Percentiles rank a stretch among this genome's conserved stretches.
Conservation (phyloP, 2,888 invertebrate species). For the Caenorhabditis sp. region DNA sequence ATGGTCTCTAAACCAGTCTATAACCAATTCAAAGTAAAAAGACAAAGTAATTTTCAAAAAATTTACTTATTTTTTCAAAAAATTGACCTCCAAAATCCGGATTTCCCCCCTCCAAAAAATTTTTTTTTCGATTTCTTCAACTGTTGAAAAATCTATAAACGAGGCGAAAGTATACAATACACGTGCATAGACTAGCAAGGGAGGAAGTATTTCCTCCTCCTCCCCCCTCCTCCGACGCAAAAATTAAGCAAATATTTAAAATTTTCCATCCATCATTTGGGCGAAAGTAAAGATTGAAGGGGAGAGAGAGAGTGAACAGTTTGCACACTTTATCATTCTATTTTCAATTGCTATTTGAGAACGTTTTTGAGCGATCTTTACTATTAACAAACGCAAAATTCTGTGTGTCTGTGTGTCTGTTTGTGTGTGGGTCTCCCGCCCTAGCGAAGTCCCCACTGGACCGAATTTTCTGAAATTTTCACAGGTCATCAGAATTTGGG, state of each 20-base stretch:
- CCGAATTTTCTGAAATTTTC: no score
- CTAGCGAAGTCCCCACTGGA: no score
- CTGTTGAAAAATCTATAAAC: not conserved
- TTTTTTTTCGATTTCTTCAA: conserved; percentile 5
- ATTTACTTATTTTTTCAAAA: no score
- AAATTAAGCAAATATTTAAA: conserved; percentile 58
- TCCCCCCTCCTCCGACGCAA: not conserved
- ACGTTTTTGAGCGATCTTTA: no score
- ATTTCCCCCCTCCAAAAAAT: not conserved
- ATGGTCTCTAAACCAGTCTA: not conserved
- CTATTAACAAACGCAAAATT: no score
- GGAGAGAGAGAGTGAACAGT: conserved; percentile 12
- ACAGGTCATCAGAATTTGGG: no score
- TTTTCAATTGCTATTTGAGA: not conserved
- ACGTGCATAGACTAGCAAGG: not conserved
- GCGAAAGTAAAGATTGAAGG: not conserved
- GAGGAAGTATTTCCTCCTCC: conserved; percentile 18
- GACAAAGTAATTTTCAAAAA: no score
- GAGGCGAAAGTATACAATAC: conserved; percentile 2
- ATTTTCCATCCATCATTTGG: conserved; percentile 11
- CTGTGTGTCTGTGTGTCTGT: no score
- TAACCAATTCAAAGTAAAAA: no score
- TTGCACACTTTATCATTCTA: conserved; percentile 12
- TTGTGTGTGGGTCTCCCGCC: no score
- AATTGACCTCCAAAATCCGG: no score